Evolutionary conservation across 2,888 invertebrate genomes (phyloP).

Genomic region (Masnerella sp.): DNA sequence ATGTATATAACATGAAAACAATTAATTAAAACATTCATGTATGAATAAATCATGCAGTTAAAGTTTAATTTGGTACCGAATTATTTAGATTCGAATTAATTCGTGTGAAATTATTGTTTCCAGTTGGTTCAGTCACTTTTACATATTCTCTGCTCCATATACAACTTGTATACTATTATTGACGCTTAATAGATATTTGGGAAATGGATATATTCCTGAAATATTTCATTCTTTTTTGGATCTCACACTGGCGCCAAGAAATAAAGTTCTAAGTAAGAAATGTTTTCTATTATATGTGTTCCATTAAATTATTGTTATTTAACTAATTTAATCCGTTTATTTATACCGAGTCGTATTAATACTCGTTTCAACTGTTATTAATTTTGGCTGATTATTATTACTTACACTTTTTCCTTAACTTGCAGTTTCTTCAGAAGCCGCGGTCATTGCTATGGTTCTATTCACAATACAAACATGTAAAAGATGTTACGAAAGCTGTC

Average conservation of each 20-base stretch:
- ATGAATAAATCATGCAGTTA: too few relatives aligned
- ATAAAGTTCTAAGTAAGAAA: slow-evolving; percentile 78
- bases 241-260: slow-evolving; percentile 71
- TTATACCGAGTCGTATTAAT: too few relatives aligned
- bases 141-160: slow-evolving; percentile 83
- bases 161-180: slow-evolving; percentile 79
- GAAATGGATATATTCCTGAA: slow-evolving; percentile 78
- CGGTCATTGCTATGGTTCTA: slow-evolving; percentile 81
- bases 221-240: slow-evolving; percentile 79
- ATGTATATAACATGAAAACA: too few relatives aligned
- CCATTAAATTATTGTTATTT: slow-evolving; percentile 14
- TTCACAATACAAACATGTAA: slow-evolving; percentile 85
- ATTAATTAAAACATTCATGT: too few relatives aligned
- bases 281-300: not conserved
- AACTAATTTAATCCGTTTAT: too few relatives aligned
- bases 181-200: slow-evolving; percentile 79
- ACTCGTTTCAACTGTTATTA: slow-evolving; percentile 8
- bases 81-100: too few relatives aligned
- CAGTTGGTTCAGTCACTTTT: slow-evolving; percentile 89
- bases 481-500: slow-evolving; percentile 89
- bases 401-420: slow-evolving; percentile 58
- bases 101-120: too few relatives aligned
- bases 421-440: slow-evolving; percentile 81
- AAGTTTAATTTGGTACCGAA: too few relatives aligned
- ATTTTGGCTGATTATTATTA: not conserved